Evolutionary conservation across 2,797 vertebrate genomes (phyloP).

Genomic region (Neosilurus mollespiculum): DNA sequence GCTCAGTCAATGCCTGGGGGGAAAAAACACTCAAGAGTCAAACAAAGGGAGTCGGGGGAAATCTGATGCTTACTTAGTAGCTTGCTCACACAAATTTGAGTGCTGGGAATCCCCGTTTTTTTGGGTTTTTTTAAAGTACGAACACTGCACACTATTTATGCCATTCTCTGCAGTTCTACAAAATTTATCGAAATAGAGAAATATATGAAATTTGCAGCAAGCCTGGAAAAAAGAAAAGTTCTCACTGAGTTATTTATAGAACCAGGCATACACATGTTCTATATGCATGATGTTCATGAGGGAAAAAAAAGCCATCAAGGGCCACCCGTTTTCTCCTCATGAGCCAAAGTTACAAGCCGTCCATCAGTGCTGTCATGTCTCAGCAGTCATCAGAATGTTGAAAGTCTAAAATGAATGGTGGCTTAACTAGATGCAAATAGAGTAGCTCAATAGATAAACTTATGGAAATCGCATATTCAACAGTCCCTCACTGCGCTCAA

Average conservation of each 20-base stretch:
- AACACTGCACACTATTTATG: constrained; percentile 1
- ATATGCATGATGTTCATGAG: constrained; percentile 53
- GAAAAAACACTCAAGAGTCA: constrained; percentile 22
- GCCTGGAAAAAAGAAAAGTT: constrained; percentile 62
- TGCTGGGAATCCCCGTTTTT: constrained; percentile 27
- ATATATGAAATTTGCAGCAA: constrained; percentile 49
- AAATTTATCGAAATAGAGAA: neutral
- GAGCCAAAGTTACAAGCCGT: constrained; percentile 38
- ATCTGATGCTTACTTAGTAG: constrained; percentile 27
- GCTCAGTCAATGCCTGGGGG: constrained; percentile 23
- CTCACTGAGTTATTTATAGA: constrained; percentile 39
- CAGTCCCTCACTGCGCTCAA: constrained; percentile 10
- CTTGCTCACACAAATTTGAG: constrained; percentile 15
- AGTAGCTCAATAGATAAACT: constrained; percentile 19
- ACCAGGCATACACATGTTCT: constrained; percentile 11
- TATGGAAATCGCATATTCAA: neutral
- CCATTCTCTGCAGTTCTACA: neutral
- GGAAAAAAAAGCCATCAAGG: constrained; percentile 53
- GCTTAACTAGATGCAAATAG: neutral
- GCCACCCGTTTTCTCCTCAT: constrained; percentile 26
- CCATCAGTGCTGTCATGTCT: constrained; percentile 30
- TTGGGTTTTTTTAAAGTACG: neutral
- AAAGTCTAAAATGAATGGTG: constrained; percentile 28
- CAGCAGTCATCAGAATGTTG: constrained; percentile 4
- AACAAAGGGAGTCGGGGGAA: constrained; percentile 37